phyloP scores from a whole-genome alignment of 2,888 invertebrate genomes.

The Tryphoninae sp. region DNA sequence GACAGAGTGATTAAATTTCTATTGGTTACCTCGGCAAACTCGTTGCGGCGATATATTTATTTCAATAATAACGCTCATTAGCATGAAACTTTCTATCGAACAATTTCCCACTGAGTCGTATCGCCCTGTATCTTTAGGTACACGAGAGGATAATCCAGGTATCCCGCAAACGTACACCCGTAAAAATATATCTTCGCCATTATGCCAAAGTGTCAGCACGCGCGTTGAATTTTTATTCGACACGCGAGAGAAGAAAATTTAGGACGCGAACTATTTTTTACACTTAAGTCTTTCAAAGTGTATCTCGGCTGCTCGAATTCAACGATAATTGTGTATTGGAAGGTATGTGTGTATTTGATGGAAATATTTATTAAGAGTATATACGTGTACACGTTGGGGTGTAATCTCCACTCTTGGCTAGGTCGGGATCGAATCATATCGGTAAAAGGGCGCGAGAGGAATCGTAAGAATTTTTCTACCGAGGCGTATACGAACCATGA shows the following conservation, averaged over 20 bases:
- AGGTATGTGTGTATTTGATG: background rate
- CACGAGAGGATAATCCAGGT: background rate
- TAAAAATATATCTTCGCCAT: background rate
- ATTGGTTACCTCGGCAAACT: slow-evolving; percentile 13
- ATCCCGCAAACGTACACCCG: background rate
- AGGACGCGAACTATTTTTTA: slow-evolving; percentile 1
- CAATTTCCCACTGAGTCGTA: slow-evolving; percentile 42
- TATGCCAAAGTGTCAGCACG: background rate
- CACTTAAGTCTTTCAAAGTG: slow-evolving; percentile 8
- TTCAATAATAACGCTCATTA: slow-evolving; percentile 47
- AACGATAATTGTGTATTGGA: background rate
- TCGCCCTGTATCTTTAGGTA: slow-evolving; percentile 3
- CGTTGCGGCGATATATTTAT: slow-evolving; percentile 34
- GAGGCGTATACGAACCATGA: slow-evolving; percentile 25
- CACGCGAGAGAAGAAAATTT: slow-evolving; percentile 23
- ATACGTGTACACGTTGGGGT: background rate
- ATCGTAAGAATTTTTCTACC: background rate
- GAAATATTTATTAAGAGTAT: background rate
- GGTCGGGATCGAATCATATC: slow-evolving; percentile 10
- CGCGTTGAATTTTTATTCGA: background rate
- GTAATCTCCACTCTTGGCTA: slow-evolving; percentile 9
- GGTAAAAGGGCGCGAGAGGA: slow-evolving; percentile 1
- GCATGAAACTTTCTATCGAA: slow-evolving; percentile 36
- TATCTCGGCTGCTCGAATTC: slow-evolving; percentile 13
- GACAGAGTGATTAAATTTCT: slow-evolving; percentile 2